Base-by-base conservation (phyloP, 1,140 invertebrate genomes). In the Penaeus japonicus region DNA sequence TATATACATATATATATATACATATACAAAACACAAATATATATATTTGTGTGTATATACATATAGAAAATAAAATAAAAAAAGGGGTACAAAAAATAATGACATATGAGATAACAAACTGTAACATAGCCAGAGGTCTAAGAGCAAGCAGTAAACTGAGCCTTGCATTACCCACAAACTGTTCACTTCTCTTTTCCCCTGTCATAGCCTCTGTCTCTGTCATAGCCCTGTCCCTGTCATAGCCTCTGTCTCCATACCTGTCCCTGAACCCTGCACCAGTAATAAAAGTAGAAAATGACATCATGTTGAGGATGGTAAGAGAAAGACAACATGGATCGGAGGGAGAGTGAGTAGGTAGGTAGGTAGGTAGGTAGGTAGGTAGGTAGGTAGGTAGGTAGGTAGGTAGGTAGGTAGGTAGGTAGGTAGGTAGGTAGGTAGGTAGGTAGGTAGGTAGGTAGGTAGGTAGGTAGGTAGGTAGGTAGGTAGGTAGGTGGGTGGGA, bases 241-340 rank as follows among this genome's bases (percentile, higher is more conserved):
- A 81, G 79, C 79, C 79, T 81, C 85, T 82, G 78, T 82, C 85
- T 73, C 78, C 79, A 80, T 81, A 82, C 79, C 86, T 88, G 86
- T 88, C 86, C 80, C 86, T 88, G 86, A 59, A 88, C 78, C 86
- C 86, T 88, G 86, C 17, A 85, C 39, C 47, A 75, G 35, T 59
- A 53, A 53, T 24, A 54, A 24, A 47, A 47, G 47, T 24, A 17
- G 47, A 27, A 47, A 47, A 24, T 47, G 47, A 54, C 20, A 24
- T 10, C n/a, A 24, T 7, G 18, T 24, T n/a, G 53, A 47, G 47
- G 47, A 15, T 47, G 47, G 35, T 39, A 39, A 7, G 35, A 39
- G 35, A 7, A 39, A 7, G 35, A 39, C 2, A 7, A 39, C 2
- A 7, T 4, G 35, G 35, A 39, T 39, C 7, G 35, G 7, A 7